A percentile compares a stretch with the other conserved stretches of the same genome.
phyloP scores from a whole-genome alignment of 2,888 invertebrate species.

The Dasypolia templi region DNA sequence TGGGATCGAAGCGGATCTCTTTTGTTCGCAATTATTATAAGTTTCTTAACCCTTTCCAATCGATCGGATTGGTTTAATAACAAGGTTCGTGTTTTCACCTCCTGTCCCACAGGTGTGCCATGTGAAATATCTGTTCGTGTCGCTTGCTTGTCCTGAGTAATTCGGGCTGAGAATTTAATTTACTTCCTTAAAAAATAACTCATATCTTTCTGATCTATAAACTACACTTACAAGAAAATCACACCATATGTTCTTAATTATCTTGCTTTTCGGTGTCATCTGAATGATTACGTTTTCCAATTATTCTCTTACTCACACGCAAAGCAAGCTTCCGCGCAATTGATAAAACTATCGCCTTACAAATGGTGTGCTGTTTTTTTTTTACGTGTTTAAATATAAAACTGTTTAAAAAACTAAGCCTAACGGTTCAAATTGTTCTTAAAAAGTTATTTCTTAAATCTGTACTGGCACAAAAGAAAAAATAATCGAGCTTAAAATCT shows the following conservation, averaged over 20 bases:
- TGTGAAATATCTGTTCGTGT: slow-evolving; percentile 62
- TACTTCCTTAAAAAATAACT: not conserved
- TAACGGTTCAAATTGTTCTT: slow-evolving; percentile 74
- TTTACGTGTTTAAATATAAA: slow-evolving; percentile 46
- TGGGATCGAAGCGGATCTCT: slow-evolving; percentile 89
- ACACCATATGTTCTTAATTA: not conserved
- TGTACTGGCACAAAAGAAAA: slow-evolving; percentile 79
- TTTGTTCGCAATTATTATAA: slow-evolving; percentile 88
- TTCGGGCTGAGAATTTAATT: slow-evolving; percentile 21
- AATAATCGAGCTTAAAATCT: slow-evolving; percentile 89
- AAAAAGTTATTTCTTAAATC: slow-evolving; percentile 70
- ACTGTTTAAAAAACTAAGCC: slow-evolving; percentile 57
- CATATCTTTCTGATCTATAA: too few relatives aligned
- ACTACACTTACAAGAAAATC: too few relatives aligned
- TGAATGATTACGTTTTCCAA: not conserved
- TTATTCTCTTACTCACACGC: slow-evolving; percentile 19
- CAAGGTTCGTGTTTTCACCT: slow-evolving; percentile 83
- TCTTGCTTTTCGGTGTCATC: not conserved
- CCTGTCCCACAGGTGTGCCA: slow-evolving; percentile 84
- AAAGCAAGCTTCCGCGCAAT: too few relatives aligned
- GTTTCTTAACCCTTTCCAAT: slow-evolving; percentile 88
- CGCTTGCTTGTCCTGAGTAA: slow-evolving; percentile 28
- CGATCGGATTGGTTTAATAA: slow-evolving; percentile 89
- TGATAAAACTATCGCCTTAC: slow-evolving; percentile 32
- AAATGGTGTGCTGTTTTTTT: slow-evolving; percentile 43